Evolutionary conservation across 2,113 vertebrate genomes (phyloP), one percentile per base, ranked within the genome.

Genomic region (Gila orcuttii): DNA sequence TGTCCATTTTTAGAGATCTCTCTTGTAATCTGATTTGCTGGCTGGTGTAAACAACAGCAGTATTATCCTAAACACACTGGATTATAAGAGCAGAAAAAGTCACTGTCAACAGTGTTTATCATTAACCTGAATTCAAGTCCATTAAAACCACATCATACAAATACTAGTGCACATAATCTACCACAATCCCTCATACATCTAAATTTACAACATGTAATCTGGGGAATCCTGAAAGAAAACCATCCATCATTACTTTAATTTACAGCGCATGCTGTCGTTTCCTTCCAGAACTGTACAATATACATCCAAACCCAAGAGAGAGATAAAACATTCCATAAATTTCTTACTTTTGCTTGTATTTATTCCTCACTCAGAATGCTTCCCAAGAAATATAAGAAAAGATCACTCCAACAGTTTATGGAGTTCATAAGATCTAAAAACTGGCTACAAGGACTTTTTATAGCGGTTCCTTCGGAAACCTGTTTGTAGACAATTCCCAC

Each of bases 11-110:
- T 59, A 23, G 19, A 52, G 36, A 91, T 85, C 89, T 77, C 84
- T 86, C 71, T 0, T 84, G 89, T 93, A 94, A 94, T 93, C 92
- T 92, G 88, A 91, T 91, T 89, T 89, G 91, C 91, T 91, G 59
- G 36, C 23, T 80, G 12, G 36, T 81, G 42, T 66, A 47, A 25
- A 68, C 17, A 25, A 3, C 25, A 28, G 25, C 92, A 88, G 87
- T 87, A 92, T 92, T 90, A 91, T 86, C 36, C 86, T 89, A 90
- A 92, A 89, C 87, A 57, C 89, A 89, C 45, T 52, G 91, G 93
- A 92, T 92, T 91, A 92, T 73, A 86, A 87, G 86, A 89, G 87
- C 89, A 84, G 89, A 88, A 85, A 84, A 84, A 90, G 89, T 68
- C 89, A 68, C 64, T 77, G 66, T 33, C 31, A 31, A 31, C 42